These are phyloP conservation scores for Pachydiplax longipennis DNA, from an alignment of 2,888 invertebrate species.

Conservation along the genomic window DNA sequence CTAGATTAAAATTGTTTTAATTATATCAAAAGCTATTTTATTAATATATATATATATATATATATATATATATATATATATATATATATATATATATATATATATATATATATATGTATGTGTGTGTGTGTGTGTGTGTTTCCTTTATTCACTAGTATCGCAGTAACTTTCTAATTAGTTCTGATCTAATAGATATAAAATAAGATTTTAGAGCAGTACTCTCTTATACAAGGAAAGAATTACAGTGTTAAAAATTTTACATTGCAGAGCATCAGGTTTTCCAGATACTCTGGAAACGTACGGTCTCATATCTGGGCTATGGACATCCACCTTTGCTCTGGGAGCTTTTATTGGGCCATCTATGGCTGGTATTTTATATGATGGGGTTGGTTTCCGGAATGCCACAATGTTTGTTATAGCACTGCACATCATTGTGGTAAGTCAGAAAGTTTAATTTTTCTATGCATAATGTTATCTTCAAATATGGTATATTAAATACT, in stretches of 20 bases:
- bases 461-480: no score
- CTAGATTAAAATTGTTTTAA: no score
- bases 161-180: no score
- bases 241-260: neutral
- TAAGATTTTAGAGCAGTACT: neutral
- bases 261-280: constrained; percentile 72
- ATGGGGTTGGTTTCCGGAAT: constrained; percentile 74
- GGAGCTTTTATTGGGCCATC: constrained; percentile 88
- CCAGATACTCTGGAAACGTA: constrained; percentile 88
- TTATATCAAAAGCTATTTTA: no score
- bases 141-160: no score
- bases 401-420: constrained; percentile 75
- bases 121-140: no score
- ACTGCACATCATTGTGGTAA: constrained; percentile 72
- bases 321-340: constrained; percentile 88
- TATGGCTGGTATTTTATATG: constrained; percentile 75
- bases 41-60: no score
- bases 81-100: no score
- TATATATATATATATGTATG: no score
- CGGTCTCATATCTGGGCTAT: constrained; percentile 87
- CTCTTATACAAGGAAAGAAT: neutral
- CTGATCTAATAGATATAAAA: no score
- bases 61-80: no score
- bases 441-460: constrained; percentile 52
- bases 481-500: no score